Evolutionary conservation across 2,113 vertebrate genomes (phyloP), one percentile per base, ranked within the genome.

Genomic region (Hucho hucho): DNA sequence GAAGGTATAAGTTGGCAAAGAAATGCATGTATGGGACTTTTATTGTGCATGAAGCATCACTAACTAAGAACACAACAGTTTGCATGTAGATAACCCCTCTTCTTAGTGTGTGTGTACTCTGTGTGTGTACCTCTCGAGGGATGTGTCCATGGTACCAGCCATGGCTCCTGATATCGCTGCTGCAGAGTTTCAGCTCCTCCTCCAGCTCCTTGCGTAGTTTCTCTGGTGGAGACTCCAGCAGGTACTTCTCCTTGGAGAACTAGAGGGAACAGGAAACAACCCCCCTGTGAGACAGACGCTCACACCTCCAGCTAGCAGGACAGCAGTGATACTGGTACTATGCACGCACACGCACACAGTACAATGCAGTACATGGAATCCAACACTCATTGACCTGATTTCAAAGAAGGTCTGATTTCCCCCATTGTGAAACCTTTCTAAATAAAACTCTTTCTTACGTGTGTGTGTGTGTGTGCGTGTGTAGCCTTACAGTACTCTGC

Each of bases 241-340:
- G 95, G 84, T 98, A 99, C 88, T 98, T 98, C 91, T 99, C 97
- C 92, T 99, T 99, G 86, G 98, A 99, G 91, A 99, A 98, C 97
- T 99, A 90, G 9, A 12, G 56, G 28, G 14, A 53, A 43, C 65
- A 26, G 43, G 76, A 83, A 75, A 85, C 84, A 43, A 43, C 37
- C 0, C 37, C 7, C 37, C 74, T 85, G 74, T 63, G 83, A 81
- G 84, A 83, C 84, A 85, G 86, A 87, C 78, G 87, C 79, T 77
- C 75, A 73, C 79, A 69, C 84, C 37, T 43, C 37, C 11, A 9
- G 37, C 37, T 43, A 66, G 77, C 85, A 81, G 79, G 37, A 7
- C 37, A 43, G 37, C 37, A 43, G 81, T 74, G 29, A 67, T 7
- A 43, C 37, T 43, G 37, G 37, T 43, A 43, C 37, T 43, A 43